These are phyloP conservation scores for Limosa lapponica DNA, from an alignment of 2,797 vertebrate genomes.

Conservation along the genomic window DNA sequence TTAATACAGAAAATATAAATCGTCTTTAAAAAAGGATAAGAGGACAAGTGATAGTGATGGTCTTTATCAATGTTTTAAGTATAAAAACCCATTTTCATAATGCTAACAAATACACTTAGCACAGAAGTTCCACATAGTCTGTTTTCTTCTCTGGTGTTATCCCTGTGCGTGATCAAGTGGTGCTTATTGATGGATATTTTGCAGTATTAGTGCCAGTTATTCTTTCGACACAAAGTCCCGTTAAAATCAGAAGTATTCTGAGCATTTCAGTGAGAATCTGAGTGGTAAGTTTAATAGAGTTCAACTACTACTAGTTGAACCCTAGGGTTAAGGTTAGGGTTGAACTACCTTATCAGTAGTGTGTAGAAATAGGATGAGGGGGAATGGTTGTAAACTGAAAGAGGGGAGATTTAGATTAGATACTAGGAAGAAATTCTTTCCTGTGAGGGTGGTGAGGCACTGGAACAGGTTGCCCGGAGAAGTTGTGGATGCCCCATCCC, in stretches of 20 bases:
- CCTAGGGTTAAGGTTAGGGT: no score
- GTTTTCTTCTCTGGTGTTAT: neutral
- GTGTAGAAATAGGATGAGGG: no score
- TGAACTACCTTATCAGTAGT: no score
- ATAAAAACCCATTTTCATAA: neutral
- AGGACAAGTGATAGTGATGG: neutral
- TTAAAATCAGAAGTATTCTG: neutral
- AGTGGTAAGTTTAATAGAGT: neutral
- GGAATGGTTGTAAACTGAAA: no score
- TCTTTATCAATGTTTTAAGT: neutral
- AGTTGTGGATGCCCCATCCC: no score
- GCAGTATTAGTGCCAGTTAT: neutral
- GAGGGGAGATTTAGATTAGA: no score
- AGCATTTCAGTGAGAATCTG: neutral
- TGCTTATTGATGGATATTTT: neutral
- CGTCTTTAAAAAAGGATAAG: neutral
- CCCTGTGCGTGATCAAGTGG: neutral
- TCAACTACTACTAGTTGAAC: neutral
- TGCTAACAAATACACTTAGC: neutral
- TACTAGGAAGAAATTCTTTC: no score
- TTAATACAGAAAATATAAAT: neutral
- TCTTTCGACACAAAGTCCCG: neutral
- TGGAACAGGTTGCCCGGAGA: no score
- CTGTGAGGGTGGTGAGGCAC: no score
- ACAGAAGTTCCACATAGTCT: neutral